These are phyloP conservation scores for Nebria brevicollis DNA, from an alignment of 2,888 invertebrate genomes.

Conservation along the genomic window DNA sequence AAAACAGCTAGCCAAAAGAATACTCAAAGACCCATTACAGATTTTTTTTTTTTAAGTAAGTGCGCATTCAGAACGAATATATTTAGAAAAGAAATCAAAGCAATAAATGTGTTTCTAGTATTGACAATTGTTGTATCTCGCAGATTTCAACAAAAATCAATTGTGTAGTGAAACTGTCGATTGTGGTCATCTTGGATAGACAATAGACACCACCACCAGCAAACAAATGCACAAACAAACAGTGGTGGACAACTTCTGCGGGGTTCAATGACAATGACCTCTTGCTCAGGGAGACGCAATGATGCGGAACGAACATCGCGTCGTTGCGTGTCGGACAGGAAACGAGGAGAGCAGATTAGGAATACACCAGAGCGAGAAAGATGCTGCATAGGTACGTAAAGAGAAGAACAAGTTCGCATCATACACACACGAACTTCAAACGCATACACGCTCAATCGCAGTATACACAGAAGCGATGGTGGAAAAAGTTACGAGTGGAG, in stretches of 20 bases:
- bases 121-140: no score
- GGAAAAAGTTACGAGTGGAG: conserved; percentile 12
- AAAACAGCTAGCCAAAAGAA: background rate
- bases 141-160: background rate
- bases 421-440: conserved; percentile 21
- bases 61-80: no score
- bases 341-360: conserved; percentile 3
- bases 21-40: background rate
- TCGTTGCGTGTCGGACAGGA: conserved; percentile 21
- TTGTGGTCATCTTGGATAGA: background rate
- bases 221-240: conserved; percentile 3
- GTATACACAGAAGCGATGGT: conserved; percentile 5
- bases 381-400: background rate
- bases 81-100: no score
- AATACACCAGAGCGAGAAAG: background rate
- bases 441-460: conserved; percentile 21
- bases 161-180: background rate
- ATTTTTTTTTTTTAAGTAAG: no score
- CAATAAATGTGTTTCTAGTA: no score
- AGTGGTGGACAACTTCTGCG: conserved; percentile 13
- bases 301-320: conserved; percentile 21
- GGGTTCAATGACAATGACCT: conserved; percentile 31
- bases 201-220: conserved; percentile 3
- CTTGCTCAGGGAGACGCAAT: conserved; percentile 11
- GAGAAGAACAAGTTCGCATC: conserved; percentile 14